phyloP scores from a whole-genome alignment of 2,888 invertebrate genomes.

The Eubasilissa splendida region DNA sequence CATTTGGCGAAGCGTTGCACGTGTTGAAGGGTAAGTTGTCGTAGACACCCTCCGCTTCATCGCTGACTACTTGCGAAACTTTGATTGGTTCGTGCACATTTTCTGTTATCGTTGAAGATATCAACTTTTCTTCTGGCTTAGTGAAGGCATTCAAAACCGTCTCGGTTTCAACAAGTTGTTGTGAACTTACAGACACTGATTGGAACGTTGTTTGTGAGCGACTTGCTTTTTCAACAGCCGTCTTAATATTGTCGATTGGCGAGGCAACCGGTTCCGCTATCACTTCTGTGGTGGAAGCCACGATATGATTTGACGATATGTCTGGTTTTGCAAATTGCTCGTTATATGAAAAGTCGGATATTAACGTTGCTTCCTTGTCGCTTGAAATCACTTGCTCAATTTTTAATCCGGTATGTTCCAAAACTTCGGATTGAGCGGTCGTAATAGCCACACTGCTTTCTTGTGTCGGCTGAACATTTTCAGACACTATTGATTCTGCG shows the following conservation, averaged over 20 bases:
- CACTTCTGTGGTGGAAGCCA: constrained; percentile 70
- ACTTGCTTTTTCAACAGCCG: constrained; percentile 62
- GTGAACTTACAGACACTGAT: constrained; percentile 49
- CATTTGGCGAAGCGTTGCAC: constrained; percentile 66
- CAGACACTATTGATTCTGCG: constrained; percentile 67
- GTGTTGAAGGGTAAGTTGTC: constrained; percentile 60
- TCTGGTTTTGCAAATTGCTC: constrained; percentile 71
- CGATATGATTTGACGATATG: constrained; percentile 70
- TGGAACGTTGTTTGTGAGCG: constrained; percentile 59
- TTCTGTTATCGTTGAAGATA: constrained; percentile 45
- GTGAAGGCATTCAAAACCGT: constrained; percentile 43
- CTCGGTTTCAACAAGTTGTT: constrained; percentile 52
- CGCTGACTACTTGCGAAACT: constrained; percentile 58
- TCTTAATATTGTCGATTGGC: constrained; percentile 62
- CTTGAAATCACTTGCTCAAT: constrained; percentile 72
- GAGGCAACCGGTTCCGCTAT: constrained; percentile 64
- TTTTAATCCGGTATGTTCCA: constrained; percentile 74
- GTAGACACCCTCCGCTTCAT: constrained; percentile 61
- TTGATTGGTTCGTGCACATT: constrained; percentile 49
- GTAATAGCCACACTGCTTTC: constrained; percentile 73
- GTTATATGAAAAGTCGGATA: constrained; percentile 64
- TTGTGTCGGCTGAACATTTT: constrained; percentile 70
- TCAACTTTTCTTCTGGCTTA: constrained; percentile 53
- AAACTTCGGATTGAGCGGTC: constrained; percentile 72
- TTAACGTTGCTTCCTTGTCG: constrained; percentile 71